phyloP scores from a whole-genome alignment of 2,888 invertebrate genomes.

The Trachelus stipa region DNA sequence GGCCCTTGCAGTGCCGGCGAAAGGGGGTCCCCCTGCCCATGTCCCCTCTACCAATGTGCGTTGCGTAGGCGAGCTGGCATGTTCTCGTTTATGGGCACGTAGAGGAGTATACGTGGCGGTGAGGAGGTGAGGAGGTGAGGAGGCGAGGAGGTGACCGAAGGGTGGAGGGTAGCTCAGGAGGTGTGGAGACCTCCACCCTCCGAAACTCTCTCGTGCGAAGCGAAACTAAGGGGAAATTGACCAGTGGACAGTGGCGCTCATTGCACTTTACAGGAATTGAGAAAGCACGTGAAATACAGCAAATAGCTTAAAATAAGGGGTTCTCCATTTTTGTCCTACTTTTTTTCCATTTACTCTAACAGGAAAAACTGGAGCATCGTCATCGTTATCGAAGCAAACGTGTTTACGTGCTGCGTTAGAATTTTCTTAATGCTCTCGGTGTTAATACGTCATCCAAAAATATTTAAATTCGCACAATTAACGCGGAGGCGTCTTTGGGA shows the following conservation, averaged over 20 bases:
- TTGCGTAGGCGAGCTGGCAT: slow-evolving; percentile 10
- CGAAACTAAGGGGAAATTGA: slow-evolving; percentile 62
- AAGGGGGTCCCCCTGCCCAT: not conserved
- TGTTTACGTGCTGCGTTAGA: not conserved
- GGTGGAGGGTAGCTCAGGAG: slow-evolving; percentile 22
- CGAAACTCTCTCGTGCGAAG: slow-evolving; percentile 34
- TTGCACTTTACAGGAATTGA: slow-evolving; percentile 14
- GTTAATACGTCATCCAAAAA: not conserved
- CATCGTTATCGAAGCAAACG: not conserved
- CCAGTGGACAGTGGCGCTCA: slow-evolving; percentile 60
- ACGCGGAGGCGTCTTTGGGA: not conserved
- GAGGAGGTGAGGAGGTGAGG: slow-evolving; percentile 36
- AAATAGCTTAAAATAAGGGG: not conserved
- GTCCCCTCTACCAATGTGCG: not conserved
- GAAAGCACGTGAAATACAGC: not conserved
- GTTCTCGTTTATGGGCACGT: slow-evolving; percentile 42
- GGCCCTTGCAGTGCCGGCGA: not conserved
- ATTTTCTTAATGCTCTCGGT: not conserved
- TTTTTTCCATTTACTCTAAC: not conserved
- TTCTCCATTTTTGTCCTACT: not conserved
- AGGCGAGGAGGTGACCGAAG: slow-evolving; percentile 38
- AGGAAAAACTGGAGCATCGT: not conserved
- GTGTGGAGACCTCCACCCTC: slow-evolving; percentile 45
- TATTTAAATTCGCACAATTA: not conserved
- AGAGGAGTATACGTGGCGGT: slow-evolving; percentile 41